Base-by-base conservation (phyloP, 2,113 vertebrate species). In the Crotophaga sulcirostris region DNA sequence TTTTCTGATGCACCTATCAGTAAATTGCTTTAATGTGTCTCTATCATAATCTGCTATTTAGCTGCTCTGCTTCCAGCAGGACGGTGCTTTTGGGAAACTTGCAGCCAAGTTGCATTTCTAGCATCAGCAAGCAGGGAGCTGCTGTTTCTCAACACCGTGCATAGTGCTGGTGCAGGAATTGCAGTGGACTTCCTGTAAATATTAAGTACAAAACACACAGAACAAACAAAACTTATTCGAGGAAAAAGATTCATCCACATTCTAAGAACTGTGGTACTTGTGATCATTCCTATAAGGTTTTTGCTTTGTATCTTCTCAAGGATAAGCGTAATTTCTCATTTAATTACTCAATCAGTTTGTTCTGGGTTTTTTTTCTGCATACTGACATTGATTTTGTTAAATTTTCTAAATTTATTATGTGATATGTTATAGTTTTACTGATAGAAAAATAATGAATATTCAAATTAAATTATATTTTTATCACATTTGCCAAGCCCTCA, bases 81-180 rank as follows among this genome's bases (percentile, higher is more conserved):
- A 64, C 15, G 16, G 2, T 9, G 12, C 3, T 94, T 87, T 67
- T 29, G 36, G 34, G 34, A 80, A 81, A 70, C 11, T 19, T 21
- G 0, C 42, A 63, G 63, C 5, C 31, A 70, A 34, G 26, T 16
- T 45, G 29, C 33, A 42, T 66, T 38, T 54, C 49, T 14, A 51
- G 17, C 31, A 44, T 7, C 45, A 63, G 28, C 0, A 0, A 51
- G 31, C 0, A 0, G 33, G 17, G 40, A 84, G 21, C 44, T 82
- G 8, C 0, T 40, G 13, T 31, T 84, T 56, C 62, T 45, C 45
- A 83, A 3, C 16, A 9, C 3, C 25, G 34, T 19, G 8, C 0
- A 0, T 40, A 49, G 58, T 47, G 29, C 25, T 78, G 47, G 6
- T 10, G 12, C 28, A n/a, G 44, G 44, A 55, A 74, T 70, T 52